Percentiles rank a stretch among this genome's conserved stretches.
phyloP scores from a whole-genome alignment of 2,888 invertebrate genomes.

The Hyles lineata region DNA sequence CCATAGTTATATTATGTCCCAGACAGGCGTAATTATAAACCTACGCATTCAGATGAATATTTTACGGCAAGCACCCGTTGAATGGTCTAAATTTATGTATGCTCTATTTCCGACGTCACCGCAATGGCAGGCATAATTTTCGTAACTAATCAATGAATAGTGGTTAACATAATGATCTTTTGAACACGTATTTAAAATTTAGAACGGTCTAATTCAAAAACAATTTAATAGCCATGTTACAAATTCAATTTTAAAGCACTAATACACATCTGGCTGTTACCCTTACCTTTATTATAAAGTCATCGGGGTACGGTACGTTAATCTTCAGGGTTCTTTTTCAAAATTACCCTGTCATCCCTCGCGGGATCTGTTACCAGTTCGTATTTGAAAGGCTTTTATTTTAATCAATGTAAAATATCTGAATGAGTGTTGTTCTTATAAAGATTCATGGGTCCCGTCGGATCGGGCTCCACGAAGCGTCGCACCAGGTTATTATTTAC shows the following conservation, averaged over 20 bases:
- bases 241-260: slow-evolving; percentile 20
- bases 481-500: slow-evolving; percentile 62
- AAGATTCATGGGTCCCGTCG: slow-evolving; percentile 54
- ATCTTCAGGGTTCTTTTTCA: slow-evolving; percentile 28
- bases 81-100: not conserved
- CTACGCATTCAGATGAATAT: slow-evolving; percentile 19
- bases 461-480: slow-evolving; percentile 49
- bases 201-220: not conserved
- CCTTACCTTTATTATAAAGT: slow-evolving; percentile 26
- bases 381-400: slow-evolving; percentile 29
- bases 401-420: slow-evolving; percentile 56
- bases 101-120: not conserved
- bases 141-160: not conserved
- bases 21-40: not conserved
- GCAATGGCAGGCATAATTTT: slow-evolving; percentile 1
- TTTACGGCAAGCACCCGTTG: slow-evolving; percentile 12
- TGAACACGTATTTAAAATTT: not conserved
- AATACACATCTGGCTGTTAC: slow-evolving; percentile 6
- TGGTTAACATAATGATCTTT: not conserved
- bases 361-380: slow-evolving; percentile 23
- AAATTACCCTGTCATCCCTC: slow-evolving; percentile 26
- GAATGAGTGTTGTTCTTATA: slow-evolving; percentile 52
- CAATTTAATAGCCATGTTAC: not conserved
- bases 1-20: not conserved
- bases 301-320: slow-evolving; percentile 14